Percentiles rank a stretch among this genome's conserved stretches.
Conservation (phyloP, 1,140 invertebrate genomes). For the Trachymyrmex cornetzi region DNA sequence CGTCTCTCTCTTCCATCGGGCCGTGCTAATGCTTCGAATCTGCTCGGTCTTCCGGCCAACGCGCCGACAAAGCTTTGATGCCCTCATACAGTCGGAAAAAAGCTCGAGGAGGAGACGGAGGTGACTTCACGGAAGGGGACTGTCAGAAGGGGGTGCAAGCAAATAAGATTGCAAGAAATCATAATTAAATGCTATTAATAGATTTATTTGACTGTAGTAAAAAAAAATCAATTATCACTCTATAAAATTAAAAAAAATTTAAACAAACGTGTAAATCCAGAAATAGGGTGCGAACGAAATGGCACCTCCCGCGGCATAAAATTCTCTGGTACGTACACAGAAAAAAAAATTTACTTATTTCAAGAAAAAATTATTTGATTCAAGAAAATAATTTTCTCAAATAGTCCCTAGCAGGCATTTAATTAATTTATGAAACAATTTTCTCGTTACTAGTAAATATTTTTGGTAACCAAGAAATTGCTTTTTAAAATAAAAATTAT, state of each 20-base stretch:
- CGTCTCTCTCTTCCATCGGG: slow-evolving; percentile 66
- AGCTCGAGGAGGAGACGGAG: slow-evolving; percentile 37
- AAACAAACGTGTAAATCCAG: slow-evolving; percentile 2
- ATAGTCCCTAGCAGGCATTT: no score
- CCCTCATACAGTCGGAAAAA: slow-evolving; percentile 59
- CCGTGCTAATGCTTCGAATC: slow-evolving; percentile 77
- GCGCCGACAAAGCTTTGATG: slow-evolving; percentile 79
- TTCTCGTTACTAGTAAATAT: no score
- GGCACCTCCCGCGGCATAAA: not conserved
- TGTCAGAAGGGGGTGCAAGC: slow-evolving; percentile 1
- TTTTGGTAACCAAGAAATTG: no score
- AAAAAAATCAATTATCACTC: not conserved
- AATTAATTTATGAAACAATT: no score
- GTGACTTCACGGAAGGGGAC: slow-evolving; percentile 26
- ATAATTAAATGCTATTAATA: slow-evolving; percentile 23
- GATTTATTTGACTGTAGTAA: not conserved
- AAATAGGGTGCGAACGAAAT: not conserved
- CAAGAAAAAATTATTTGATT: no score
- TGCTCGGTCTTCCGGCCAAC: slow-evolving; percentile 78
- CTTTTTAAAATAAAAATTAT: no score
- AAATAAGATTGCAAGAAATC: slow-evolving; percentile 6
- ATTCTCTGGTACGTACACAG: not conserved
- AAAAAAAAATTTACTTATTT: no score
- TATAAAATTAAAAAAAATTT: not conserved
- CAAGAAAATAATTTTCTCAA: no score